A percentile compares a stretch with the other conserved stretches of the same genome.
Evolutionary conservation across 2,797 vertebrate genomes (phyloP).

Genomic region (Borostomias antarcticus): DNA sequence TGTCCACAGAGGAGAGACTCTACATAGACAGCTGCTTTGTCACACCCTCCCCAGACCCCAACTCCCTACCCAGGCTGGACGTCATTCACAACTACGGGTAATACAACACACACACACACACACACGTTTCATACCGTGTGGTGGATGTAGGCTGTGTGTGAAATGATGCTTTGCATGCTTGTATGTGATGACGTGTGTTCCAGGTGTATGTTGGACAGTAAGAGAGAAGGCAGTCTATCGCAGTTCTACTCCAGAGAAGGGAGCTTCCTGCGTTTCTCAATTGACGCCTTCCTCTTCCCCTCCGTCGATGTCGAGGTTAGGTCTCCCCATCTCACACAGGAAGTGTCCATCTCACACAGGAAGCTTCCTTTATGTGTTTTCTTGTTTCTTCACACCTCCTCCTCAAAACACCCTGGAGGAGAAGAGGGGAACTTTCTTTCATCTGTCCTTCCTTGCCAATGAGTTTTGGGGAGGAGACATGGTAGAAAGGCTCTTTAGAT

Average conservation of each 20-base stretch:
- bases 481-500: too few relatives aligned
- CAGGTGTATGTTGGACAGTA: slow-evolving; percentile 74
- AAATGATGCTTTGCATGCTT: not conserved
- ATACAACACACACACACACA: not conserved
- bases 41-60: slow-evolving; percentile 51
- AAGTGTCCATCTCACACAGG: too few relatives aligned
- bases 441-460: too few relatives aligned
- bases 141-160: too few relatives aligned
- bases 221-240: slow-evolving; percentile 60
- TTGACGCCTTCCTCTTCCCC: slow-evolving; percentile 68
- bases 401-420: too few relatives aligned
- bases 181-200: slow-evolving; percentile 17
- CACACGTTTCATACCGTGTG: too few relatives aligned
- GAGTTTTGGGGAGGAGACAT: too few relatives aligned
- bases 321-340: too few relatives aligned
- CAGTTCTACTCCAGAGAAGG: slow-evolving; percentile 41
- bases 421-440: too few relatives aligned
- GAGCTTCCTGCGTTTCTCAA: slow-evolving; percentile 58
- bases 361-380: too few relatives aligned
- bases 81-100: slow-evolving; percentile 70
- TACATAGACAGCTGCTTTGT: slow-evolving; percentile 65
- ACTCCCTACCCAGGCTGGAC: slow-evolving; percentile 42
- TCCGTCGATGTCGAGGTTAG: slow-evolving; percentile 47
- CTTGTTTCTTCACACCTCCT: too few relatives aligned
- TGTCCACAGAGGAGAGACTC: slow-evolving; percentile 52